phyloP scores from a whole-genome alignment of 2,113 vertebrate species.

The Fukomys damarensis region DNA sequence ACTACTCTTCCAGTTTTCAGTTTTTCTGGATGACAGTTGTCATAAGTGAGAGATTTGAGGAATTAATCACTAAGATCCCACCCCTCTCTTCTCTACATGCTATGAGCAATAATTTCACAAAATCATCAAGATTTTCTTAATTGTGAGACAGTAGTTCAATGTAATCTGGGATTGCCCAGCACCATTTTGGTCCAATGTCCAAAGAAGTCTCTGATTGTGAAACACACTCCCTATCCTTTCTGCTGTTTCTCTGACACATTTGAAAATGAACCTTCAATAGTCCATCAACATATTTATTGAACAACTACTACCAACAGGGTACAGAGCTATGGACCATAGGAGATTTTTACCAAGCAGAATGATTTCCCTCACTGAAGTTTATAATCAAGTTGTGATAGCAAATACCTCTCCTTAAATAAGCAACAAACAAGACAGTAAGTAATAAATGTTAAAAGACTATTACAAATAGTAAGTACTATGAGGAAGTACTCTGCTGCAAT shows the following conservation, averaged over 20 bases:
- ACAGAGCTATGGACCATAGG: not conserved
- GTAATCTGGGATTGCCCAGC: not conserved
- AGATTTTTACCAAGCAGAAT: not conserved
- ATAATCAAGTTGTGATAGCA: not conserved
- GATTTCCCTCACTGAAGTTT: not conserved
- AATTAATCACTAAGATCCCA: not conserved
- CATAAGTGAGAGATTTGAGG: not conserved
- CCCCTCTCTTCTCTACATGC: not conserved
- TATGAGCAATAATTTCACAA: not conserved
- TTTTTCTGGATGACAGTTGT: not conserved
- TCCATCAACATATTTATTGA: not conserved
- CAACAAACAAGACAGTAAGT: slow-evolving; percentile 26
- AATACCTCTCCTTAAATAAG: slow-evolving; percentile 14
- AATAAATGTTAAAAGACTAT: slow-evolving; percentile 7
- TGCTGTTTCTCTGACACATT: not conserved
- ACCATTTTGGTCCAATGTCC: not conserved
- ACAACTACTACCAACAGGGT: not conserved
- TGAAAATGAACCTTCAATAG: slow-evolving; percentile 29
- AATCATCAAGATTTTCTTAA: not conserved
- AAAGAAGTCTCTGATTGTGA: not conserved
- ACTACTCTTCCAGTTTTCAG: not conserved
- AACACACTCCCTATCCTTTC: not conserved
- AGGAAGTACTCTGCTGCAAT: not conserved
- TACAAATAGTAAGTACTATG: slow-evolving; percentile 11
- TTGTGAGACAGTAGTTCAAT: not conserved